phyloP scores from a whole-genome alignment of 1,140 invertebrate genomes.

The Colletes latitarsis region DNA sequence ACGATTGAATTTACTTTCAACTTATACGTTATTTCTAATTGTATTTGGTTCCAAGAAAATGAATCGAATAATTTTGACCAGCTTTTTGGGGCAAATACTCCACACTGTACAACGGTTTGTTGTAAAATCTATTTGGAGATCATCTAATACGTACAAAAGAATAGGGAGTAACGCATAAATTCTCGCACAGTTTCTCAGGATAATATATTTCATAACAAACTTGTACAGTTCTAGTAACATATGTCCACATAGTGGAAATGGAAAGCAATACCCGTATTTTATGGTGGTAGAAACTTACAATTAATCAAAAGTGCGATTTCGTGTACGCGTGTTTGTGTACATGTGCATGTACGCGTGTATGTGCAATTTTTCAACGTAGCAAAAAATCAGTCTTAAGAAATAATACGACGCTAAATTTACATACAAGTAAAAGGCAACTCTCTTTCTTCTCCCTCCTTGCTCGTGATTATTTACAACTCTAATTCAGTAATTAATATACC shows the following conservation, averaged over 20 bases:
- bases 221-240: conserved; percentile 61
- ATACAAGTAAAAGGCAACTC: conserved; percentile 13
- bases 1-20: no score
- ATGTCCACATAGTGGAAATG: conserved; percentile 7
- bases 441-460: neutral
- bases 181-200: neutral
- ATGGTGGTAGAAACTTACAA: conserved; percentile 22
- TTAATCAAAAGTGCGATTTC: conserved; percentile 31
- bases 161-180: neutral
- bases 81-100: no score
- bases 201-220: conserved; percentile 70
- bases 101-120: no score
- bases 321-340: conserved; percentile 19
- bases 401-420: conserved; percentile 65
- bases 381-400: conserved; percentile 69
- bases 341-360: neutral
- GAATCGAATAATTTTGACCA: no score
- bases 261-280: neutral
- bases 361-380: conserved; percentile 45
- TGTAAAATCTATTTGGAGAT: no score
- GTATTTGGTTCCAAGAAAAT: no score
- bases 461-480: conserved; percentile 47
- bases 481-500: neutral
- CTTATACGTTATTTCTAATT: no score
- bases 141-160: no score